Evolutionary conservation across 1,140 invertebrate genomes (phyloP).

Genomic region (Platyscapa corneri): DNA sequence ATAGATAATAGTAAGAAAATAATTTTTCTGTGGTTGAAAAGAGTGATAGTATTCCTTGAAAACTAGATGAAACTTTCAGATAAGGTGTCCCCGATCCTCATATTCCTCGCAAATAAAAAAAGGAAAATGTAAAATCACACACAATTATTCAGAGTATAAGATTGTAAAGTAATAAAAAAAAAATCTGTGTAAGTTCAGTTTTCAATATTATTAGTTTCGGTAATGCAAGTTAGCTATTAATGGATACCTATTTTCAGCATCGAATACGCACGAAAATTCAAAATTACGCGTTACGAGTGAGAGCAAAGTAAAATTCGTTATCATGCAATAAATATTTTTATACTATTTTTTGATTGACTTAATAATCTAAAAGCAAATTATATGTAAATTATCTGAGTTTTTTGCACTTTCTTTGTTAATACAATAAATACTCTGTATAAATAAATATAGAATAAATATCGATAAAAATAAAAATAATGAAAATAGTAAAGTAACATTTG

Average conservation of each 20-base stretch:
- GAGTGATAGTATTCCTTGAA: not conserved
- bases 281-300: slow-evolving; percentile 3
- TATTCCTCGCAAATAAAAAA: not conserved
- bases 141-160: not conserved
- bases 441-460: too few relatives aligned
- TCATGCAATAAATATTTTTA: not conserved
- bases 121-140: slow-evolving; percentile 1
- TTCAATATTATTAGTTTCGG: not conserved
- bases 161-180: not conserved
- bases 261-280: not conserved
- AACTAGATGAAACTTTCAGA: slow-evolving; percentile 36
- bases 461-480: not conserved
- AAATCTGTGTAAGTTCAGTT: slow-evolving; percentile 7
- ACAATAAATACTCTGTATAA: too few relatives aligned
- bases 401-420: not conserved
- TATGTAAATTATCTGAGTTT: too few relatives aligned
- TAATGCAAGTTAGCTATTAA: slow-evolving; percentile 28
- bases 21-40: not conserved
- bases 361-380: not conserved
- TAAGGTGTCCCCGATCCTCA: slow-evolving; percentile 8
- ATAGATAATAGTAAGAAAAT: not conserved
- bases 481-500: not conserved
- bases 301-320: slow-evolving; percentile 33
- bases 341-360: not conserved
- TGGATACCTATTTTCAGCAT: not conserved